Evolutionary conservation across 1,140 invertebrate genomes (phyloP).

Genomic region (Leguminivora glycinivorella): DNA sequence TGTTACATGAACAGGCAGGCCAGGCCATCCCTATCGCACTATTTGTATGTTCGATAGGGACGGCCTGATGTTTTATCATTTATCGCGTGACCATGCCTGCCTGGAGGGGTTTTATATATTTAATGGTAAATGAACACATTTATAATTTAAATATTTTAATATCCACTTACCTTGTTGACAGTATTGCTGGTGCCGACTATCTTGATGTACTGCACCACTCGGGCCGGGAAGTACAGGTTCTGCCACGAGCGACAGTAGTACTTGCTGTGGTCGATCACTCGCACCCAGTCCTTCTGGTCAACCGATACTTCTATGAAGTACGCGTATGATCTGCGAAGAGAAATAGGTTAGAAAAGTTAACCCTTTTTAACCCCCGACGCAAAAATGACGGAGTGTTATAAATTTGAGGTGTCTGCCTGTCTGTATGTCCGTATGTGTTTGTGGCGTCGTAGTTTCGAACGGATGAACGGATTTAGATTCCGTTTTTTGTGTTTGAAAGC

Average conservation of each 20-base stretch:
- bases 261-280: slow-evolving; percentile 93
- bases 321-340: slow-evolving; percentile 89
- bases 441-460: too few species aligned
- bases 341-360: slow-evolving; percentile 1
- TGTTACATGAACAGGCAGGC: too few species aligned
- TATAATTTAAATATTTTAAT: not conserved
- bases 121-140: not conserved
- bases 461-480: too few species aligned
- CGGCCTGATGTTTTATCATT: too few species aligned
- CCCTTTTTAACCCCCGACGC: too few species aligned
- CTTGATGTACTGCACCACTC: slow-evolving; percentile 93
- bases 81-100: too few species aligned
- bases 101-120: not conserved
- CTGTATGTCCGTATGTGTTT: too few species aligned
- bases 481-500: too few species aligned
- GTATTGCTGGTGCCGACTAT: slow-evolving; percentile 97
- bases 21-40: too few species aligned
- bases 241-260: slow-evolving; percentile 98
- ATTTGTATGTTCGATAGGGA: too few species aligned
- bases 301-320: slow-evolving; percentile 98
- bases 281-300: slow-evolving; percentile 96
- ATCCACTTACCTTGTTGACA: slow-evolving; percentile 87
- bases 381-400: too few species aligned
- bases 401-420: too few species aligned
- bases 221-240: slow-evolving; percentile 93